phyloP scores from a whole-genome alignment of 2,113 vertebrate species.

The Acanthisitta chloris region DNA sequence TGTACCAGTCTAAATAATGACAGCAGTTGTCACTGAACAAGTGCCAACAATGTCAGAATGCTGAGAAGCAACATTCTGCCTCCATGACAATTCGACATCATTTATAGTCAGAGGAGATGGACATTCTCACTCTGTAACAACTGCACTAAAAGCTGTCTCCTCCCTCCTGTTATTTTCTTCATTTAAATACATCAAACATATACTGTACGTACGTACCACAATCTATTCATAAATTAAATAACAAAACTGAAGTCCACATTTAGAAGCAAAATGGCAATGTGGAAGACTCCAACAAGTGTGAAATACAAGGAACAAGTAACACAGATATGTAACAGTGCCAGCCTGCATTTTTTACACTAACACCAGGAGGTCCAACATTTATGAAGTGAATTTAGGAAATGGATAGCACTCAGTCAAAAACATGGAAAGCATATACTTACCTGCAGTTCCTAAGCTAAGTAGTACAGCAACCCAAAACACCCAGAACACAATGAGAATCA shows the following conservation, averaged over 20 bases:
- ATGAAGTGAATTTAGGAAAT: neutral
- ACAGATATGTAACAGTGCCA: neutral
- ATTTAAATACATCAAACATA: neutral
- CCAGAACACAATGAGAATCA: constrained; percentile 77
- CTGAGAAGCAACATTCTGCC: neutral
- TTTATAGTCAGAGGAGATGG: neutral
- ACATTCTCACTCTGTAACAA: neutral
- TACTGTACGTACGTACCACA: neutral
- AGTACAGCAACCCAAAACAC: constrained; percentile 79
- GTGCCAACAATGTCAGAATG: too few species aligned
- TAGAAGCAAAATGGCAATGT: neutral
- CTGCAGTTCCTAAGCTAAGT: constrained; percentile 80
- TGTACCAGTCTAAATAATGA: neutral
- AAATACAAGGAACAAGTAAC: neutral
- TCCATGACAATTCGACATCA: neutral
- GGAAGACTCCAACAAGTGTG: neutral
- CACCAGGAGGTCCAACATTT: neutral
- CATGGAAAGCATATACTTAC: constrained; percentile 46
- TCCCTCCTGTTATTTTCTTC: neutral
- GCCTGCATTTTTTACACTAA: neutral
- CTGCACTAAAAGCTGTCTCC: neutral
- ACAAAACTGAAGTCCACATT: neutral
- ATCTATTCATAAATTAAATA: neutral
- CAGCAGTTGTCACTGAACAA: neutral
- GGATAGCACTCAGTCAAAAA: neutral